Evolutionary conservation across 2,113 vertebrate genomes (phyloP), one percentile per base, ranked within the genome.

Genomic region (Sapayoa aenigma): DNA sequence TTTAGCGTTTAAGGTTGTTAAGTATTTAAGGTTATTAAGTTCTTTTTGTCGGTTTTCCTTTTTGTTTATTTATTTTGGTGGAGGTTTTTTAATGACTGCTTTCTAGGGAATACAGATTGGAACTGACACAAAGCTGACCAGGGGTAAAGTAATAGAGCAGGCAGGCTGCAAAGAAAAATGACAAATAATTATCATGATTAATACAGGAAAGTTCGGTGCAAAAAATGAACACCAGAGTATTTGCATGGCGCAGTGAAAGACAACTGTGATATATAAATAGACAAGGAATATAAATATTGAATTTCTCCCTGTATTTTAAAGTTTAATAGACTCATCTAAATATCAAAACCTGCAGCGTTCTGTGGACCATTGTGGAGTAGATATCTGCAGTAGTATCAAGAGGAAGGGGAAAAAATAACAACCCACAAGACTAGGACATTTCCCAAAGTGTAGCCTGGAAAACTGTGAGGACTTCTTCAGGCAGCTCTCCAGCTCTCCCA

Each of bases 261-360:
- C 79, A 93, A 95, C 62, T 84, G 76, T 55, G 83, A 82, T 94
- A 77, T 92, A 92, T 84, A 96, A 96, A 95, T 84, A 95, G 94
- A 86, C 92, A 80, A 88, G 92, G 65, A 93, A 53, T 79, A 95
- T 94, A 96, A 93, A 96, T 96, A 93, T 92, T 94, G 88, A 91
- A 94, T 97, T 92, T 94, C 72, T 78, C 63, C 78, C 93, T 83
- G 93, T 84, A 87, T 94, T 95, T 96, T 95, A 94, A 97, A 96
- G 81, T 95, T 96, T 93, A 96, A 95, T 96, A 65, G 88, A 90
- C 83, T 96, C 90, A 95, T 95, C 83, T 95, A 95, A 95, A 95
- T 95, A 96, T 83, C 90, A 96, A 95, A 96, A 95, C 84, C 87
- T 91, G 77, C 52, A 62, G 93, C 80, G 67, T 92, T 88, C 41